These are phyloP conservation scores for Terrapene triunguis DNA, from an alignment of 2,113 vertebrate genomes.

Conservation along the genomic window DNA sequence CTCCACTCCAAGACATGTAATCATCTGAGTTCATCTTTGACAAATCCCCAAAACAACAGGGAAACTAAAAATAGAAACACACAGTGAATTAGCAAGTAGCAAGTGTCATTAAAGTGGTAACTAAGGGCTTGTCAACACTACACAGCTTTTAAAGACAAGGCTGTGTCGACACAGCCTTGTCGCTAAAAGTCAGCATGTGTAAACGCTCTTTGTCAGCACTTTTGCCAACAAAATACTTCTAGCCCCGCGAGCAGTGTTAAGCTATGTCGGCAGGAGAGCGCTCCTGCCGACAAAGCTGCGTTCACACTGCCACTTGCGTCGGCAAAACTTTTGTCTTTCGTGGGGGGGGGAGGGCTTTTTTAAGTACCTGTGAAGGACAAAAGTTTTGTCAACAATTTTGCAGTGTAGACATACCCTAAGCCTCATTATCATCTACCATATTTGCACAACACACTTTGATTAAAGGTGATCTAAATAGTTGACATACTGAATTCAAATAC, in stretches of 20 bases:
- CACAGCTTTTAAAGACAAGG: too few species aligned
- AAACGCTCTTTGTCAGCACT: too few species aligned
- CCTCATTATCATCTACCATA: not conserved
- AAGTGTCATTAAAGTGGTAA: not conserved
- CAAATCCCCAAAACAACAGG: not conserved
- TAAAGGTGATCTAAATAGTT: not conserved
- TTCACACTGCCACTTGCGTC: too few species aligned
- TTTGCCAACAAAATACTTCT: too few species aligned
- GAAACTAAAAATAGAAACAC: not conserved
- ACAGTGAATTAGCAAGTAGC: not conserved
- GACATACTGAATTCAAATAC: not conserved
- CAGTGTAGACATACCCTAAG: not conserved
- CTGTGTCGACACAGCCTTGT: too few species aligned
- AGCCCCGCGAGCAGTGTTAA: too few species aligned
- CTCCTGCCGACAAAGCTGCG: too few species aligned
- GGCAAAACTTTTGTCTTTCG: too few species aligned
- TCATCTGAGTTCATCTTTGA: constrained; percentile 75
- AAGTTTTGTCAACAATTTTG: too few species aligned
- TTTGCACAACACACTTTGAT: not conserved
- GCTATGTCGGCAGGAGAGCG: too few species aligned
- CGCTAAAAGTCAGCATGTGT: too few species aligned
- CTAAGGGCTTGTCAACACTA: not conserved
- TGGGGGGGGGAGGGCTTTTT: fast-evolving
- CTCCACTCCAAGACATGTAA: constrained; percentile 77
- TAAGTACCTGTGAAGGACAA: too few species aligned